phyloP scores from a whole-genome alignment of 64 coral and sea anemone species.

The Stichodactyla helianthus region DNA sequence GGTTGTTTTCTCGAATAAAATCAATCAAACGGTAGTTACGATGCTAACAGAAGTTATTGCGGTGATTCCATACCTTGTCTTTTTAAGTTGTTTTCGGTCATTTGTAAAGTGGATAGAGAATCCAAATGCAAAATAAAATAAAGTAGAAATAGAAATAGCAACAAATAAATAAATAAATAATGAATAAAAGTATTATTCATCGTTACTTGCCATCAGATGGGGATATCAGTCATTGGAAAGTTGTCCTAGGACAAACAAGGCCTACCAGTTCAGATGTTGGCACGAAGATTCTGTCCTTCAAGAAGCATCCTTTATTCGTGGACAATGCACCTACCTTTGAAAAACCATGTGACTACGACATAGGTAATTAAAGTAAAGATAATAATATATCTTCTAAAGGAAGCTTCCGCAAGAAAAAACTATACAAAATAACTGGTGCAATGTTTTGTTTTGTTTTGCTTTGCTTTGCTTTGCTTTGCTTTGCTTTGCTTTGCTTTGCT shows the following conservation, averaged over 20 bases:
- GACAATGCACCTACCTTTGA: background rate
- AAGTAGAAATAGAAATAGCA: background rate
- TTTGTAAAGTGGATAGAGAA: too few species aligned
- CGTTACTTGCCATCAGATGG: slow-evolving; percentile 4
- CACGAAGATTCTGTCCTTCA: background rate
- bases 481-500: too few species aligned
- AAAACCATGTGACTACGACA: slow-evolving; percentile 19
- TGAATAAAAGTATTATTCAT: background rate
- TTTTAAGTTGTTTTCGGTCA: too few species aligned
- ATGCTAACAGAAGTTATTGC: too few species aligned
- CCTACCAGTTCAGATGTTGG: background rate
- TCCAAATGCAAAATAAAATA: too few species aligned
- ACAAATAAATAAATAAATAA: background rate
- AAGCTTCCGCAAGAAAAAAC: background rate
- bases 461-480: too few species aligned
- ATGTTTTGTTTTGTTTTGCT: background rate
- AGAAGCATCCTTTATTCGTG: slow-evolving; percentile 5
- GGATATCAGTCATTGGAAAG: background rate
- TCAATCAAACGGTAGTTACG: too few species aligned
- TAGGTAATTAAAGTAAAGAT: background rate
- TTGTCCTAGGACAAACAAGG: background rate
- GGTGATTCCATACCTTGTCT: too few species aligned
- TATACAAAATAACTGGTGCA: too few species aligned
- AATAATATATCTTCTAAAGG: background rate
- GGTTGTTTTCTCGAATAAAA: too few species aligned